Evolutionary conservation across 2,113 vertebrate species (phyloP), one percentile per base, ranked within the genome.

Genomic region (Spermophilus dauricus): DNA sequence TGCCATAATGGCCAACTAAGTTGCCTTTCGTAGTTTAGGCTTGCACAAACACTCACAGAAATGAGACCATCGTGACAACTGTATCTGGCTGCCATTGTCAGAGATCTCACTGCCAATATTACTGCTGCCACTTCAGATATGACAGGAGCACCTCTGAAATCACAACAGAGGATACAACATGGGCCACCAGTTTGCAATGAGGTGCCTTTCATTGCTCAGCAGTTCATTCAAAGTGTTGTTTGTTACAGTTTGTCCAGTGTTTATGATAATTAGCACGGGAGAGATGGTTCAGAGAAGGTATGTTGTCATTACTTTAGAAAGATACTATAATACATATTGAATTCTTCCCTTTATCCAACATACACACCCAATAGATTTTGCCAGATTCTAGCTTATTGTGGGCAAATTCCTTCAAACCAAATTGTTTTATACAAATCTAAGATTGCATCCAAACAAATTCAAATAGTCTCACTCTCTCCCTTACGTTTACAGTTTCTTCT

Each of bases 401-500:
- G 20, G 32, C 65, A 94, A 63, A 83, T 88, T 86, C 53, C 12
- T 89, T 73, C 63, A 77, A 20, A 73, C 0, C 22, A 48, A 11
- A 32, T 32, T 69, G 14, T 18, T 78, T 94, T 89, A 69, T 42
- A 26, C 1, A 69, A 53, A 86, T 70, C 39, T 10, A 67, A 85
- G 16, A 92, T 83, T 86, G 8, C 51, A 65, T 91, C n/a, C 53
- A 42, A 86, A 89, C 22, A 32, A 26, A 3, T 75, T 85, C 45
- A 58, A 17, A 42, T 75, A 17, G 8, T 84, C 48, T 93, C 56
- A 42, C n/a, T 86, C 61, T 48, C 17, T 63, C 91, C 37, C 84
- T 67, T 20, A 65, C 51, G 78, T 91, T 93, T 84, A 63, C 2
- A 78, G 22, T 90, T 85, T 14, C 87, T 94, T 86, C 72, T 94